Percentiles rank a stretch among this genome's conserved stretches.
Conservation (phyloP, 53 echinoderm and acorn worm species). For the Echinarachnius parma region DNA sequence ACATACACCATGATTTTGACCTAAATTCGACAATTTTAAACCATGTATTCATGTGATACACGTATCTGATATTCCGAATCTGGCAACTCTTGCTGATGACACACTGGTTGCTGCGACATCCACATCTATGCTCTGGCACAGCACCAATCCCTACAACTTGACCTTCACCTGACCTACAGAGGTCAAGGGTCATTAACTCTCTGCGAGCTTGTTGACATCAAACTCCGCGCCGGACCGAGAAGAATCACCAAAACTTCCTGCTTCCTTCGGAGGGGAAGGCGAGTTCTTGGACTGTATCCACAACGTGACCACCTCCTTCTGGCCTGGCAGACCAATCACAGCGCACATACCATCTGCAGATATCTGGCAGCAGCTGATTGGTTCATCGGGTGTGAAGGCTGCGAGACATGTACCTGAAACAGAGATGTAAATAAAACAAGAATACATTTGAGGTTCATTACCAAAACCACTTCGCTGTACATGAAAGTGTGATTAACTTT, state of each 20-base stretch:
- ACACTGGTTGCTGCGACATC: too few relatives aligned
- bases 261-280: conserved; percentile 56
- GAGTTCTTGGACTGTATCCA: conserved; percentile 75
- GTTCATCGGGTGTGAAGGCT: conserved; percentile 85
- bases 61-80: too few relatives aligned
- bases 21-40: too few relatives aligned
- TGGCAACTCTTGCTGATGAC: too few relatives aligned
- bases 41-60: too few relatives aligned
- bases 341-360: conserved; percentile 89
- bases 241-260: conserved; percentile 67
- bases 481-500: too few relatives aligned
- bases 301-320: conserved; percentile 72
- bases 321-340: conserved; percentile 77
- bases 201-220: conserved; percentile 30
- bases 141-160: too few relatives aligned
- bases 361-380: conserved; percentile 99
- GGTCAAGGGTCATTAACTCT: conserved; percentile 18
- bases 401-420: conserved; percentile 79
- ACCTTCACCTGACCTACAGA: neutral
- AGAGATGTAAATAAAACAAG: neutral
- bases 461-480: too few relatives aligned
- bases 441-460: neutral
- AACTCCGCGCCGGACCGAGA: conserved; percentile 59
- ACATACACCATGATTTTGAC: too few relatives aligned
- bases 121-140: too few relatives aligned